phyloP scores from a whole-genome alignment of 2,797 vertebrate genomes.

The Acrocephalus scirpaceus region DNA sequence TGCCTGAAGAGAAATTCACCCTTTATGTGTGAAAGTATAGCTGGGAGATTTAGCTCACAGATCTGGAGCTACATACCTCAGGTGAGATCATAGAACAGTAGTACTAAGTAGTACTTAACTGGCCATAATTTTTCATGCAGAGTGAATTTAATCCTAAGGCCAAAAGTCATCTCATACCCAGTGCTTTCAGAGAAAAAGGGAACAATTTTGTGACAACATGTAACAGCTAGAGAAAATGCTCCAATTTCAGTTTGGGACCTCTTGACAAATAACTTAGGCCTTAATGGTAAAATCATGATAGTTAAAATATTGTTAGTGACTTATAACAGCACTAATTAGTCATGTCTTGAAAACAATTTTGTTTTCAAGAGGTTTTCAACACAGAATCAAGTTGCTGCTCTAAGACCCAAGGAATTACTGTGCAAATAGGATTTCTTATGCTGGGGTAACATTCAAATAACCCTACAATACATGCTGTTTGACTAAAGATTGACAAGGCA shows the following conservation, averaged over 20 bases:
- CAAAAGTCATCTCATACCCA: neutral
- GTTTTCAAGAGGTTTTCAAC: neutral
- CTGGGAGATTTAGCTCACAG: neutral
- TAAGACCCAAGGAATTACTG: neutral
- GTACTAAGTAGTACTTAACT: neutral
- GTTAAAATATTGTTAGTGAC: neutral
- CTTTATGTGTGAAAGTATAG: neutral
- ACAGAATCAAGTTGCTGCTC: neutral
- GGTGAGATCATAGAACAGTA: neutral
- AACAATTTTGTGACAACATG: neutral
- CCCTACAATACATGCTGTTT: neutral
- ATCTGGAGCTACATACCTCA: neutral
- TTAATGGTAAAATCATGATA: neutral
- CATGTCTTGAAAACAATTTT: neutral
- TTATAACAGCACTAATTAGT: neutral
- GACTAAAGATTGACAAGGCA: neutral
- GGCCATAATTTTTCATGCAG: neutral
- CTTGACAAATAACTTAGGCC: neutral
- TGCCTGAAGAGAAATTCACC: neutral
- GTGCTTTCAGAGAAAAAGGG: neutral
- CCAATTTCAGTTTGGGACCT: neutral
- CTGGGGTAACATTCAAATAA: neutral
- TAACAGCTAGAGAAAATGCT: neutral
- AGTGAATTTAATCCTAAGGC: neutral
- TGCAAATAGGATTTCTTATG: neutral